Evolutionary conservation across 2,113 vertebrate genomes (phyloP).

Genomic region (Setophaga coronata): DNA sequence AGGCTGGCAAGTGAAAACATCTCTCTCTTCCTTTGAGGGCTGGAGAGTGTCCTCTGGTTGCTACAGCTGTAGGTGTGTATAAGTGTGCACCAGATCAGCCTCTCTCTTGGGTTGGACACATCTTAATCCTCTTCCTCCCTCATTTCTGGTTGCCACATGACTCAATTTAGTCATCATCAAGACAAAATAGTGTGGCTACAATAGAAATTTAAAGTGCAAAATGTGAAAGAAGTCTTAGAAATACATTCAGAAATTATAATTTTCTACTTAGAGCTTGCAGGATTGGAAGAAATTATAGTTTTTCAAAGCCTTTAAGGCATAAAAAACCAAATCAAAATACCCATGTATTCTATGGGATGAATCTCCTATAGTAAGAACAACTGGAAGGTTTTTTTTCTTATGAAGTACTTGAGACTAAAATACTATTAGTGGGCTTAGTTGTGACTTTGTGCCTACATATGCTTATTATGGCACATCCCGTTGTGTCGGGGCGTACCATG

Average conservation of each 20-base stretch:
- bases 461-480: no score
- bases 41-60: not conserved
- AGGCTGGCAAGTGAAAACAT: not conserved
- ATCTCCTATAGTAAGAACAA: not conserved
- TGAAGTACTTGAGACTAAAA: not conserved
- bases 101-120: not conserved
- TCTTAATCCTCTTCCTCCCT: not conserved
- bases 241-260: not conserved
- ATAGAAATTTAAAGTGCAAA: not conserved
- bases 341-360: not conserved
- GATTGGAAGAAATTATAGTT: not conserved
- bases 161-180: not conserved
- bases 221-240: not conserved
- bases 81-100: not conserved
- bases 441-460: not conserved
- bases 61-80: not conserved
- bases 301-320: not conserved
- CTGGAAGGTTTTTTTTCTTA: not conserved
- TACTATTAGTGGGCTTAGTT: not conserved
- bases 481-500: not conserved
- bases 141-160: not conserved
- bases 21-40: not conserved
- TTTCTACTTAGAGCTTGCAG: not conserved
- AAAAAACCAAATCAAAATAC: not conserved
- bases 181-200: not conserved